These are phyloP conservation scores for Dryomyza anilis DNA, from an alignment of 2,888 invertebrate genomes.

Conservation along the genomic window DNA sequence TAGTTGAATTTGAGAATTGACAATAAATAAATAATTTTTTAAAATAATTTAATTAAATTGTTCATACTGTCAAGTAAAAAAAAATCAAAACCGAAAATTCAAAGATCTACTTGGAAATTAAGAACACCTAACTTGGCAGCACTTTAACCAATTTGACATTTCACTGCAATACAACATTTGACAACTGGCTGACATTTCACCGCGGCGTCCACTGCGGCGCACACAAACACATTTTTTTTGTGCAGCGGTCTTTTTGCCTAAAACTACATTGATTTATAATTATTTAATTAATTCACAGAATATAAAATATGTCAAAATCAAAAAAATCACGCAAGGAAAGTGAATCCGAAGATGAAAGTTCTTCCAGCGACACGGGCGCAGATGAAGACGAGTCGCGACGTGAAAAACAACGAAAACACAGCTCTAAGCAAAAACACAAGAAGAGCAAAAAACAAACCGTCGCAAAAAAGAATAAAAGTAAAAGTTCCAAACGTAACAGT, in stretches of 20 bases:
- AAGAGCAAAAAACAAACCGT: slow-evolving; percentile 1
- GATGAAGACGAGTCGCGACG: slow-evolving; percentile 24
- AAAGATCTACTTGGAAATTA: no score
- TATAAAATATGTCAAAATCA: slow-evolving; percentile 34
- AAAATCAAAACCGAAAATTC: no score
- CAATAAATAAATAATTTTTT: no score
- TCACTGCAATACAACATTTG: slow-evolving; percentile 5
- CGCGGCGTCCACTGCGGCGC: neutral
- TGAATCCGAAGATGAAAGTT: slow-evolving; percentile 25
- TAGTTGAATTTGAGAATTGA: no score
- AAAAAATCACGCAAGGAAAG: slow-evolving; percentile 32
- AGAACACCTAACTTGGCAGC: slow-evolving; percentile 31
- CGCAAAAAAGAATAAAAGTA: neutral
- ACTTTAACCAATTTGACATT: neutral
- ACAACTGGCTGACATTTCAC: slow-evolving; percentile 9
- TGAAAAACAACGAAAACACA: slow-evolving; percentile 23
- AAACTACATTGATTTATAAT: neutral
- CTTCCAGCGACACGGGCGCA: slow-evolving; percentile 24
- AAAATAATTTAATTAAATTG: no score
- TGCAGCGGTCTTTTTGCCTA: neutral
- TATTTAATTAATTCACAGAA: neutral
- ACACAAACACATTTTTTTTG: no score
- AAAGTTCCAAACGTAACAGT: neutral
- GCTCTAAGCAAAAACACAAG: slow-evolving; percentile 27
- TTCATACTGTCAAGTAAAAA: no score